Conservation (phyloP, 2,797 vertebrate genomes). For the Halcyon leucocephala region DNA sequence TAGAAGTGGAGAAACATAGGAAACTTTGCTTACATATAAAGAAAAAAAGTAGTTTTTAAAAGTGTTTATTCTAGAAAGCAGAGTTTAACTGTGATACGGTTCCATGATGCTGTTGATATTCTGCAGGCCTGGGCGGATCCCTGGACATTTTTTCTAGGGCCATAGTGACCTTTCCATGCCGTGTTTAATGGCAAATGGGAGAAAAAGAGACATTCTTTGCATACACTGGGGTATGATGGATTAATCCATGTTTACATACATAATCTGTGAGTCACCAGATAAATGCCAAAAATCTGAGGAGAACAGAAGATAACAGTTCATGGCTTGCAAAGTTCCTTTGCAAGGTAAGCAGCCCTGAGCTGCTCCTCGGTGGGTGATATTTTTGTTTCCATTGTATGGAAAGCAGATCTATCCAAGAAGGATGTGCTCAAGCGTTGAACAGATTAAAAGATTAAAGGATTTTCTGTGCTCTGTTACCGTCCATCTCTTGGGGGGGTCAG, state of each 20-base stretch:
- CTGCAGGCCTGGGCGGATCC: not conserved
- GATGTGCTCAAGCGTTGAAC: not conserved
- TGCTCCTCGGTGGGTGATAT: not conserved
- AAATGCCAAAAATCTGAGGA: not conserved
- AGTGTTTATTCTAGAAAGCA: conserved; percentile 49
- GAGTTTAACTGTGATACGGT: not conserved
- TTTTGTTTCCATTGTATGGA: not conserved
- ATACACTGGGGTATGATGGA: not conserved
- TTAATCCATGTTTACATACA: conserved; percentile 33
- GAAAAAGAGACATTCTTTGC: not conserved
- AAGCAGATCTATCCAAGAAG: not conserved
- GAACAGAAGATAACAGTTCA: not conserved
- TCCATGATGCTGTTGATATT: not conserved
- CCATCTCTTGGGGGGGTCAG: not conserved
- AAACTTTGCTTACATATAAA: conserved; percentile 22
- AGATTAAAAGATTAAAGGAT: not conserved
- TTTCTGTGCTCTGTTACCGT: not conserved
- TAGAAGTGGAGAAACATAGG: conserved; percentile 18
- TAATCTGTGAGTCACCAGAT: not conserved
- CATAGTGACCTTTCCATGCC: conserved; percentile 29
- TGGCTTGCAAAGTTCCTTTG: not conserved
- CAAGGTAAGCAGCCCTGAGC: not conserved
- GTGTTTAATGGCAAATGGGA: not conserved
- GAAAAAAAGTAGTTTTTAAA: not conserved
- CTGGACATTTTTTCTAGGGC: conserved; percentile 1